Base-by-base conservation (phyloP, 64 coral and sea anemone genomes). In the Acropora yongei region DNA sequence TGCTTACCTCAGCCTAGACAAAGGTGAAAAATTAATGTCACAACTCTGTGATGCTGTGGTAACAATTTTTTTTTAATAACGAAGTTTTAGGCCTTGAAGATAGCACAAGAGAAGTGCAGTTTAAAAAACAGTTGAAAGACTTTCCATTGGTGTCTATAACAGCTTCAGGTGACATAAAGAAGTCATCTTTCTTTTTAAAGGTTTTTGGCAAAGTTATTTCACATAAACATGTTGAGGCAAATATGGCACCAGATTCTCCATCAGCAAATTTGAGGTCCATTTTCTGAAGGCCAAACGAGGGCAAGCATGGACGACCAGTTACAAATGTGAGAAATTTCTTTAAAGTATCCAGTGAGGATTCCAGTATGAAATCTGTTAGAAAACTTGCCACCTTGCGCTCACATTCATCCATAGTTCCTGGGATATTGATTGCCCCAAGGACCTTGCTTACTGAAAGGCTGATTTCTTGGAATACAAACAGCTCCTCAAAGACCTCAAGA, bases 181-280 rank as follows among this genome's bases (percentile, higher is more conserved):
- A 89, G 49, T 19, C 88, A 61, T 79, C 88, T 77, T 89, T 89
- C 44, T 47, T 77, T 65, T 75, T 18, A 89, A 89, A 79, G 45
- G 43, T 63, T 9, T 60, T 89, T 58, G 88, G 88, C 41, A 89
- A 79, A 89, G 53, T 55, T 19, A 89, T 53, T 44, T 89, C 75
- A 79, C 88, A 89, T 43, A 89, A 60, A 65, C 88, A 89, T 55
- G 88, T 89, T 44, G 88, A 89, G 66, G 88, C 88, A 89, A 89
- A 61, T 61, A 61, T 61, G 57, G 68, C 20, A 90, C 79, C 68
- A 39, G 88, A 81, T 71, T 66, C 41, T 74, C 46, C 48, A 68
- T 90, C 44, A 80, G 53, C 48, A 80, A 81, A 90, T 71, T 90
- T 80, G 13, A 90, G 42, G 78, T 90, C 77, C 63, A 90, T 40